Evolutionary conservation across 2,888 invertebrate genomes (phyloP), one percentile per base, ranked within the genome.

Genomic region (Dasypolia templi): DNA sequence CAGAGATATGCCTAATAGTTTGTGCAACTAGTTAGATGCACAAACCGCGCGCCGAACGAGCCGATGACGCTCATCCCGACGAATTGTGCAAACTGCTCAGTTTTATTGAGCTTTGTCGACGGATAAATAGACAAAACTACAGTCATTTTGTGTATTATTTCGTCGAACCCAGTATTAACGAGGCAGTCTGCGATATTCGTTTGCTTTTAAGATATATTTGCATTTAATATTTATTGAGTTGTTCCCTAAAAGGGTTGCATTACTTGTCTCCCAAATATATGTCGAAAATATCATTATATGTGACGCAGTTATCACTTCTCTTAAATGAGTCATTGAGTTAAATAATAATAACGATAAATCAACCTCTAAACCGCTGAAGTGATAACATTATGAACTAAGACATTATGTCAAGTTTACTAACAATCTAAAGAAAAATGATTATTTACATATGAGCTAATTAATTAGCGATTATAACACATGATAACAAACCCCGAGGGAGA

Each of bases 301-400:
- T 32, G 17, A 6, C n/a, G 11, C 51, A 51, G 17, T 49, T 32
- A 39, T 29, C n/a, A 35, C 29, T n/a, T n/a, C 6, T 29, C 5
- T 29, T n/a, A 29, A 39, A 39, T 68, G 44, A 75, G 5, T 75
- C 70, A 78, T 46, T 26, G 22, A 0, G 19, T 58, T 12, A n/a
- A 62, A 32, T 42, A 32, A 53, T 9, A 19, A 14, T 35, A 44
- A n/a, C 51, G 3, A 29, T 32, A 29, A 29, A 56, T n/a, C 32
- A 62, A 72, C 51, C 80, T 77, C 72, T 73, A 63, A 35, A 63
- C 76, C 17, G 6, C 39, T 35, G 14, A 19, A 56, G 14, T 42
- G 76, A 77, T 77, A 80, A 51, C 71, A 26, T 61, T 46, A 39
- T 46, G 72, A 70, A 53, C 80, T 58, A 32, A 35, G 62, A 51